Base-by-base conservation (phyloP, 2,888 invertebrate species). In the Gibbula magus region DNA sequence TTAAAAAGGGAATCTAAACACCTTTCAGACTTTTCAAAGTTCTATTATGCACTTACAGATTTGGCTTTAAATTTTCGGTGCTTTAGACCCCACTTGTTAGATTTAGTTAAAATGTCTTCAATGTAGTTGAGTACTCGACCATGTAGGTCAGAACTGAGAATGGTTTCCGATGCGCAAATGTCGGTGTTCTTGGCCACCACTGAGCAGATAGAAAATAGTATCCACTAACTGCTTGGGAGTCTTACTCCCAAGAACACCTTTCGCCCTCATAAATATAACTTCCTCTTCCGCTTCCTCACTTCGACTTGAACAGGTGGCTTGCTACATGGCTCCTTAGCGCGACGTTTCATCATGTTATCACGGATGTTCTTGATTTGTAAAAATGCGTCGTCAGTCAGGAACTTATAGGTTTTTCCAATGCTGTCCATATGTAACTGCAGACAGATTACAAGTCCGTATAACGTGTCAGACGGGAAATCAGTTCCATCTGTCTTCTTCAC, bases 1-100 rank as follows among this genome's bases (percentile, higher is more conserved):
- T 5, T 8, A 8, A 35, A 35, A 35, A 35, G 35, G 3, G 35
- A 35, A 3, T 5, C 35, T 8, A 35, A 35, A 35, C 35, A 35
- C 35, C 35, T 3, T 35, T 35, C 35, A 35, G 20, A 18, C n/a
- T 53, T 70, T 1, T 75, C 56, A 0, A 70, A 53, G 66, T 75
- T 67, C 18, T 67, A 32, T 0, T 54, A 54, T 25, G 45, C 61
- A 0, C 29, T 13, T 7, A 67, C 20, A 22, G 25, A 61, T 32
- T 80, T 66, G 45, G 45, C 0, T 61, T 32, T 25, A 67, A 0
- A 67, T 67, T 66, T 39, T 22, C 78, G 35, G 20, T 77, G 66
- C 56, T 51, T 75, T 2, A 78, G 32, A 8, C 78, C 80, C 7
- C 67, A 5, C 29, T 67, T 2, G 22, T 20, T 20, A 4, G 67